phyloP scores from a whole-genome alignment of 1,140 invertebrate species.

The Hormaphis cornu region DNA sequence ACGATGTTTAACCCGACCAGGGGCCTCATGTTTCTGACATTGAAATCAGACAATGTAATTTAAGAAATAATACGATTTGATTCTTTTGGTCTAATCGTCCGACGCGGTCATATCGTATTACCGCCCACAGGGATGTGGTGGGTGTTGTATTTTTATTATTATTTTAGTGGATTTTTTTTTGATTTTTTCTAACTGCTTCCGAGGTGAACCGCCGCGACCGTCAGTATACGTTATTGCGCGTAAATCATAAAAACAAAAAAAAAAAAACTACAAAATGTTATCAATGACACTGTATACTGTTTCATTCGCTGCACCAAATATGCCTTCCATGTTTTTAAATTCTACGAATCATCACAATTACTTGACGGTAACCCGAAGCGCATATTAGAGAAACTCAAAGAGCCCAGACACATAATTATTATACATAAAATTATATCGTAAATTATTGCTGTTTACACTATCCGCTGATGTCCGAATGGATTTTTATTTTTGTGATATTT shows the following conservation, averaged over 20 bases:
- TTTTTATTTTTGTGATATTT: background rate
- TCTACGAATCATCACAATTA: background rate
- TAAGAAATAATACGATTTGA: slow-evolving; percentile 5
- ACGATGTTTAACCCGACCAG: slow-evolving; percentile 18
- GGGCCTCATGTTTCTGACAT: slow-evolving; percentile 20
- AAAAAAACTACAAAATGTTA: background rate
- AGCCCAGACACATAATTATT: background rate
- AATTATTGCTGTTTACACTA: too few relatives aligned
- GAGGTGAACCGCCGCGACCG: slow-evolving; percentile 14
- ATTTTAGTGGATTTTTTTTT: background rate
- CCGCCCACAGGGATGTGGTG: slow-evolving; percentile 23
- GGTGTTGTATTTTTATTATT: too few relatives aligned
- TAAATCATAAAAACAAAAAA: background rate
- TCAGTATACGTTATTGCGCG: background rate
- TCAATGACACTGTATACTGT: background rate
- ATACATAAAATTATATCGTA: too few relatives aligned
- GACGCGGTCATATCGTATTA: background rate
- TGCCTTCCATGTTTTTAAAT: background rate
- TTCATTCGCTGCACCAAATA: too few relatives aligned
- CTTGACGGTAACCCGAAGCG: background rate
- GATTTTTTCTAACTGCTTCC: background rate
- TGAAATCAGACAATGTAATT: slow-evolving; percentile 29
- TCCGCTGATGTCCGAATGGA: too few relatives aligned
- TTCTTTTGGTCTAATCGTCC: slow-evolving; percentile 15
- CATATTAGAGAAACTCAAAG: background rate